Conservation (phyloP, 2,113 vertebrate species). For the Vidua chalybeata region DNA sequence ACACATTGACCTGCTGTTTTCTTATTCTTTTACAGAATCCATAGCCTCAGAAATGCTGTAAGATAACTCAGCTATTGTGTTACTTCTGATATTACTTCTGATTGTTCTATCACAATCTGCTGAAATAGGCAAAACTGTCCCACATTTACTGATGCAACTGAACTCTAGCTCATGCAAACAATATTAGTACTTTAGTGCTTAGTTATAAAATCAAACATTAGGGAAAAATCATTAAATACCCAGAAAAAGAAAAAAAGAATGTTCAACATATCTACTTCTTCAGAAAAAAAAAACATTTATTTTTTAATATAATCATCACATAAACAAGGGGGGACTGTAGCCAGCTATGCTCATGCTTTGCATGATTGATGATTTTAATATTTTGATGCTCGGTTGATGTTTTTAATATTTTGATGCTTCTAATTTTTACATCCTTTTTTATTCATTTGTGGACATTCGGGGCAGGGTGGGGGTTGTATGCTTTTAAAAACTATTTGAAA, state of each 20-base stretch:
- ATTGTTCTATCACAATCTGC: not conserved
- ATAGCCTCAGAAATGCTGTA: not conserved
- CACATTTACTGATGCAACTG: not conserved
- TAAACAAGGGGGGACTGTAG: not conserved
- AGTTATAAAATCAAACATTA: not conserved
- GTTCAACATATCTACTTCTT: not conserved
- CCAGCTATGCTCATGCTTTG: not conserved
- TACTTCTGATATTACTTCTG: not conserved
- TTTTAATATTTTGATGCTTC: not conserved
- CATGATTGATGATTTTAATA: not conserved
- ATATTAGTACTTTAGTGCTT: not conserved
- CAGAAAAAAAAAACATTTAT: not conserved
- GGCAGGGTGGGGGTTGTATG: not conserved
- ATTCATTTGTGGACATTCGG: not conserved
- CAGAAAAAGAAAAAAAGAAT: not conserved
- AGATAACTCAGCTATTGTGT: not conserved
- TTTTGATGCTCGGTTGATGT: not conserved
- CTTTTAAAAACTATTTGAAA: not conserved
- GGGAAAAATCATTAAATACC: not conserved
- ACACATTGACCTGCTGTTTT: not conserved
- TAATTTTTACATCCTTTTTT: not conserved
- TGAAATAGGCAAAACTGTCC: not conserved
- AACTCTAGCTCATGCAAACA: not conserved
- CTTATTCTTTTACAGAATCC: not conserved
- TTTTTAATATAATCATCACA: not conserved